phyloP scores from a whole-genome alignment of 2,113 vertebrate genomes.

The Casuarius casuarius region DNA sequence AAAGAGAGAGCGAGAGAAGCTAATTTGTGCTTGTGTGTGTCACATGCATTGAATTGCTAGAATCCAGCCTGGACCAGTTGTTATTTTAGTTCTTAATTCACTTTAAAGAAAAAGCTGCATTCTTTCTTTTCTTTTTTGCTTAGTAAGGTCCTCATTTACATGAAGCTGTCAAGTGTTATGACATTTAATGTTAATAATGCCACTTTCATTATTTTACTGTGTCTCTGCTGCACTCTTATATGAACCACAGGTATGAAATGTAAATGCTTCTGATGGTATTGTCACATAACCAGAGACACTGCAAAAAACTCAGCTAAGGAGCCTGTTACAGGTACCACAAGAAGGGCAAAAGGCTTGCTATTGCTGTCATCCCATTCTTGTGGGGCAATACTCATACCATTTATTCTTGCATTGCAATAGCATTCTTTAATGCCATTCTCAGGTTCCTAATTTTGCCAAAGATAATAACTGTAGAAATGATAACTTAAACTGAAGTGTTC shows the following conservation, averaged over 20 bases:
- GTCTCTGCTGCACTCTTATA: slow-evolving; percentile 41
- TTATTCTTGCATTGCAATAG: background rate
- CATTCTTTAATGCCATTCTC: background rate
- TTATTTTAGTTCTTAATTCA: background rate
- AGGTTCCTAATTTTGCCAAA: background rate
- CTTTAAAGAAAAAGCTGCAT: slow-evolving; percentile 18
- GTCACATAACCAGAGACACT: background rate
- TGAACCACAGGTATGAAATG: slow-evolving; percentile 39
- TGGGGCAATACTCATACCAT: background rate
- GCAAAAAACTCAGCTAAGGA: background rate
- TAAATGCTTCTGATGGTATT: slow-evolving; percentile 41
- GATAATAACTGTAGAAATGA: background rate
- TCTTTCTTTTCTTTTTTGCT: background rate
- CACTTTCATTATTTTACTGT: slow-evolving; percentile 51
- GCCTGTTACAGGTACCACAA: background rate
- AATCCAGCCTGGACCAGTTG: background rate
- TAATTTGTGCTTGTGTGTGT: background rate
- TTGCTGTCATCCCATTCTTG: background rate
- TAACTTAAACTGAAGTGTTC: background rate
- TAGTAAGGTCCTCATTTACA: slow-evolving; percentile 64
- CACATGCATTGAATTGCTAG: background rate
- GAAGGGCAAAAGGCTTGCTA: background rate
- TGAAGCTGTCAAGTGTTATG: slow-evolving; percentile 68
- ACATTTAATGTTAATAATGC: slow-evolving; percentile 68
- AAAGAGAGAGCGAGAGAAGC: background rate